Percentiles rank a stretch among this genome's conserved stretches.
Conservation (phyloP, 1,140 invertebrate genomes). For the Dendroctonus valens region DNA sequence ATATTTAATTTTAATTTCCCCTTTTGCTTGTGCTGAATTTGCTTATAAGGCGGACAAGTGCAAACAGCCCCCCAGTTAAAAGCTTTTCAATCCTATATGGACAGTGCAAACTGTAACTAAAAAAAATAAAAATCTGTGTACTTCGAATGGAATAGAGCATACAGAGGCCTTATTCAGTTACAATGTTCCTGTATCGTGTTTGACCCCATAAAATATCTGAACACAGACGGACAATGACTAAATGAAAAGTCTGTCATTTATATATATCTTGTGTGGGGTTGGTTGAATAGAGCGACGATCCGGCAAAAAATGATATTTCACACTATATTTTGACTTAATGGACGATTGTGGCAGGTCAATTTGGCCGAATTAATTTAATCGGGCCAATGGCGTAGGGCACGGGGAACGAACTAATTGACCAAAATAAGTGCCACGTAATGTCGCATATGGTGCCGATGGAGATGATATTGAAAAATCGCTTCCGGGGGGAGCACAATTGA, state of each 20-base stretch:
- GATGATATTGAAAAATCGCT: too few species aligned
- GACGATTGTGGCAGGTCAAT: slow-evolving; percentile 29
- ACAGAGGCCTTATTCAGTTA: slow-evolving; percentile 12
- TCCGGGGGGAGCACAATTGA: too few species aligned
- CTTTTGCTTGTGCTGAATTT: too few species aligned
- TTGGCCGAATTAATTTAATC: slow-evolving; percentile 30
- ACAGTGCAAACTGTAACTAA: too few species aligned
- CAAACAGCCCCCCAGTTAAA: too few species aligned
- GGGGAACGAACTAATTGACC: slow-evolving; percentile 23
- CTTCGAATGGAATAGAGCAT: slow-evolving; percentile 18
- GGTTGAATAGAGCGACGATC: slow-evolving; percentile 2
- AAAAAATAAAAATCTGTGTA: not conserved
- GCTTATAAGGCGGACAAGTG: too few species aligned
- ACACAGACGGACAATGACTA: slow-evolving; percentile 32
- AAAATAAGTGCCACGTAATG: slow-evolving; percentile 21
- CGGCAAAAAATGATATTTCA: slow-evolving; percentile 27
- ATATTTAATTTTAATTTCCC: too few species aligned
- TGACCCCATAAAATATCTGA: slow-evolving; percentile 33
- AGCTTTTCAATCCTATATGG: too few species aligned
- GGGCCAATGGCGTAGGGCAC: not conserved
- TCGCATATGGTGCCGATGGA: slow-evolving; percentile 2
- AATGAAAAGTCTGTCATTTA: slow-evolving; percentile 38
- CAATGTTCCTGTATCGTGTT: slow-evolving; percentile 20
- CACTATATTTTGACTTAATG: slow-evolving; percentile 32
- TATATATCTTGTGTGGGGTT: slow-evolving; percentile 26